Evolutionary conservation across 1,140 invertebrate species (phyloP).

Genomic region (Drosophila bipectinata): DNA sequence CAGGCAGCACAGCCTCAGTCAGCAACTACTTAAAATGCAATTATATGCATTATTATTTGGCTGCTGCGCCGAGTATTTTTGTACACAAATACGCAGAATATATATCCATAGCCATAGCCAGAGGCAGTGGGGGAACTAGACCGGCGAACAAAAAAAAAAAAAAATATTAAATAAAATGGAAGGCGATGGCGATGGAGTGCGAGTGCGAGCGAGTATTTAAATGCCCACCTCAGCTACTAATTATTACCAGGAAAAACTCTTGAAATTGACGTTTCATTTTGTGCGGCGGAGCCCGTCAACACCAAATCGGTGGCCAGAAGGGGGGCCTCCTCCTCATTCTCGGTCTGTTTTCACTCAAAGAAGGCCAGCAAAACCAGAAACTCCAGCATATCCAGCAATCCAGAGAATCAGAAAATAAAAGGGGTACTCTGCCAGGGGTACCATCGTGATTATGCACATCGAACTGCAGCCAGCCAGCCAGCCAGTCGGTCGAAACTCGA

Average conservation of each 20-base stretch:
- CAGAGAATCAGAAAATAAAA: neutral
- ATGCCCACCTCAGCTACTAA: conserved; percentile 83
- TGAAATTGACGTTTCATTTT: conserved; percentile 83
- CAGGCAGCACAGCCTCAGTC: conserved; percentile 30
- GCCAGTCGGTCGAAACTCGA: neutral
- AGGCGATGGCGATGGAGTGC: conserved; percentile 22
- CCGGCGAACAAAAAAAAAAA: conserved; percentile 1
- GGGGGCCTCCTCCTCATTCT: neutral
- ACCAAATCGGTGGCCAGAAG: conserved; percentile 21
- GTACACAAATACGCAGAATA: conserved; percentile 75
- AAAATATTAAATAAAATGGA: conserved; percentile 40
- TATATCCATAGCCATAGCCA: neutral
- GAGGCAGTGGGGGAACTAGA: conserved; percentile 8
- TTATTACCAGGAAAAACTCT: conserved; percentile 83
- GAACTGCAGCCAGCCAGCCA: conserved; percentile 27
- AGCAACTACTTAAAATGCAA: conserved; percentile 81
- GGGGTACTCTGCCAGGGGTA: conserved; percentile 1
- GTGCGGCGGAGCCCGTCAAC: conserved; percentile 67
- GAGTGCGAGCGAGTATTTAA: conserved; percentile 68
- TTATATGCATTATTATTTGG: conserved; percentile 81
- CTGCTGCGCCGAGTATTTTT: conserved; percentile 62
- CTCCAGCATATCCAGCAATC: neutral
- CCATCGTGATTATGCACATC: conserved; percentile 74
- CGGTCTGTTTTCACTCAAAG: conserved; percentile 56
- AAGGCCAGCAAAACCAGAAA: neutral